Base-by-base conservation (phyloP, 2,888 invertebrate species). In the Meiosimyza decipiens region DNA sequence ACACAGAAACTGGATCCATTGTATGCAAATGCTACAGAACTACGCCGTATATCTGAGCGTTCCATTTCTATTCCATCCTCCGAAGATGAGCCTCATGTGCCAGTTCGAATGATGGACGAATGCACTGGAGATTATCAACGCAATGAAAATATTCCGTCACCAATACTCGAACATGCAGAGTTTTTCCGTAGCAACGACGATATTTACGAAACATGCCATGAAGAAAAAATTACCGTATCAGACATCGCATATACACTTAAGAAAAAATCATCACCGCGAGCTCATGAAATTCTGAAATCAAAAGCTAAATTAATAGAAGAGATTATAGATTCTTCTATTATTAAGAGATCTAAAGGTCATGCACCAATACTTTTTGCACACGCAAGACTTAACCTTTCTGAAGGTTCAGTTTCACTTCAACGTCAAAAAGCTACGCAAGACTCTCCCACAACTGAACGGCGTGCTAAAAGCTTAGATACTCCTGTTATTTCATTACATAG, bases 391-490 rank as follows among this genome's bases (percentile, higher is more conserved):
- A 95, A 95, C 82, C 88, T 95, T 5, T 95, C 95, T 0, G 95
- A 95, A 87, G 95, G 95, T 0, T 95, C 95, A 15, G 91, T 91
- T 3, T 88, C 93, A 1, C 84, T 94, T 51, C 93, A 94, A 83
- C 91, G 94, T 63, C 94, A 95, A 85, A 92, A 92, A 80, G 93
- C 94, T 9, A 90, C 92, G 0, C 92, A 91, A 79, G 90, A 91
- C 76, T 94, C 94, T 0, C 94, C 94, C 5, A 91, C 92, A 9
- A 88, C 92, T 5, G 92, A 93, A 71, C 89, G 95, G 68, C 89
- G 95, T 79, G 93, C 95, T 1, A 95, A 95, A 86, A 95, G 95
- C 73, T 88, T 95, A 77, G 95, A 95, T 80, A 93, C 95, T 3
- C 94, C 95, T 1, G 92, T 95, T 28, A 94, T 95, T 81, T 92